Conservation (phyloP, 2,113 vertebrate genomes). For the Brienomyrus longianalis region DNA sequence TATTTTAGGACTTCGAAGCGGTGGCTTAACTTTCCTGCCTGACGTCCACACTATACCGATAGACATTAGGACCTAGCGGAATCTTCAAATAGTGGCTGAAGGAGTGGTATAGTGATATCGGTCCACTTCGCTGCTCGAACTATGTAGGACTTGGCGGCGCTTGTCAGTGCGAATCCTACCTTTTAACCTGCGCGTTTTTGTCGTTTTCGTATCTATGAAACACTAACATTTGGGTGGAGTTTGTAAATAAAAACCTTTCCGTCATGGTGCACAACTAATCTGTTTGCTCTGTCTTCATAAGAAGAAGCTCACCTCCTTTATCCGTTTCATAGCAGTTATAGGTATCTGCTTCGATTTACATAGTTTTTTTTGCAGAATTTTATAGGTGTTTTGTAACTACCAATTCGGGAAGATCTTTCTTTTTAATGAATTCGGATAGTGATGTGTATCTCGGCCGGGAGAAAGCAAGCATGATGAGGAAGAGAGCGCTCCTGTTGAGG, state of each 20-base stretch:
- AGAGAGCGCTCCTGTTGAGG: constrained; percentile 68
- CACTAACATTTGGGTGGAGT: constrained; percentile 25
- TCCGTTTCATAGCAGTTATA: constrained; percentile 7
- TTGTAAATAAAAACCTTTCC: constrained; percentile 12
- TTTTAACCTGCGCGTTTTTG: constrained; percentile 7
- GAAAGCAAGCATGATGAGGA: constrained; percentile 67
- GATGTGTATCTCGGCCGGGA: constrained; percentile 65
- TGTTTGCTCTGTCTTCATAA: constrained; percentile 14
- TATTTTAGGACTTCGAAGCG: not conserved
- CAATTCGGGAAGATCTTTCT: not conserved
- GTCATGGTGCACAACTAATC: constrained; percentile 37
- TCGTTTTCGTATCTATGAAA: not conserved
- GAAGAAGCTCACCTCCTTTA: constrained; percentile 37
- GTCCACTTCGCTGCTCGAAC: constrained; percentile 18
- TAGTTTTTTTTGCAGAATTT: constrained; percentile 10
- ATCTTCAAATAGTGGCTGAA: constrained; percentile 28
- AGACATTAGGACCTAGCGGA: constrained; percentile 27
- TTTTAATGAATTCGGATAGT: constrained; percentile 67
- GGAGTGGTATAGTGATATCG: constrained; percentile 29
- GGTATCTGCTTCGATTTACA: constrained; percentile 18
- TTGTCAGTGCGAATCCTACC: not conserved
- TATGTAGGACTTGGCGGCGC: constrained; percentile 5
- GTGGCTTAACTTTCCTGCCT: not conserved
- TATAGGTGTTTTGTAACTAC: constrained; percentile 19
- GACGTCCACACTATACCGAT: not conserved